phyloP scores from a whole-genome alignment of 2,888 invertebrate genomes.

The Caenorhabditis macrosperma region DNA sequence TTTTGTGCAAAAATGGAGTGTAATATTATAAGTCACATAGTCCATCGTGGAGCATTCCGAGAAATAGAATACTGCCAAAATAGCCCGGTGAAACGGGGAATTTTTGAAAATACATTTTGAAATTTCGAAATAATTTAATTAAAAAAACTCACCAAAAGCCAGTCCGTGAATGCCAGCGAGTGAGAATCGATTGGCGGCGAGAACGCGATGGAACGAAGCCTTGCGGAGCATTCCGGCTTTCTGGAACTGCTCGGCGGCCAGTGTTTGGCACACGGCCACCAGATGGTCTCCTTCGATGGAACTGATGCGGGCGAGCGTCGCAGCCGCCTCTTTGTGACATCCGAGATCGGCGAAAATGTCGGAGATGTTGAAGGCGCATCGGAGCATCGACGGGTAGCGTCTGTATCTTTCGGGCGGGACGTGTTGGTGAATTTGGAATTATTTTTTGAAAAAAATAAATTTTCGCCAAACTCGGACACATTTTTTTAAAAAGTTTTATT shows the following conservation, averaged over 20 bases:
- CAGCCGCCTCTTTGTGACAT: constrained; percentile 90
- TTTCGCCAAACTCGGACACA: not conserved
- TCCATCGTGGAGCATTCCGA: too few relatives aligned
- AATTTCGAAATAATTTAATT: constrained; percentile 14
- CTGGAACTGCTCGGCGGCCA: constrained; percentile 89
- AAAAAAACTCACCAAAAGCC: constrained; percentile 54
- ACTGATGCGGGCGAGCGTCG: constrained; percentile 65
- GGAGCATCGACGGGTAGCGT: constrained; percentile 41
- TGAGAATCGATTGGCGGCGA: constrained; percentile 89
- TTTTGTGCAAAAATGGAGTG: too few relatives aligned
- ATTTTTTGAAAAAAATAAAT: not conserved
- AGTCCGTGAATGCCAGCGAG: constrained; percentile 63
- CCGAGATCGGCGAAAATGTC: constrained; percentile 85
- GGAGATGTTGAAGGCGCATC: constrained; percentile 58
- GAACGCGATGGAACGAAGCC: constrained; percentile 87
- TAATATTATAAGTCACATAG: too few relatives aligned
- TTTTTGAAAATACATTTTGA: not conserved
- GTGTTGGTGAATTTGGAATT: not conserved
- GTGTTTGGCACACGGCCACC: constrained; percentile 82
- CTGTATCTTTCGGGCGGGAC: constrained; percentile 28
- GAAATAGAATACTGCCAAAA: too few relatives aligned
- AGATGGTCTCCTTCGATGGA: constrained; percentile 90
- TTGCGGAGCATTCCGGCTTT: constrained; percentile 86
- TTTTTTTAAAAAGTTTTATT: not conserved
- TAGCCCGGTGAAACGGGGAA: not conserved